A percentile compares a stretch with the other conserved stretches of the same genome.
phyloP scores from a whole-genome alignment of 64 coral and sea anemone species.

The Montipora foliosa region DNA sequence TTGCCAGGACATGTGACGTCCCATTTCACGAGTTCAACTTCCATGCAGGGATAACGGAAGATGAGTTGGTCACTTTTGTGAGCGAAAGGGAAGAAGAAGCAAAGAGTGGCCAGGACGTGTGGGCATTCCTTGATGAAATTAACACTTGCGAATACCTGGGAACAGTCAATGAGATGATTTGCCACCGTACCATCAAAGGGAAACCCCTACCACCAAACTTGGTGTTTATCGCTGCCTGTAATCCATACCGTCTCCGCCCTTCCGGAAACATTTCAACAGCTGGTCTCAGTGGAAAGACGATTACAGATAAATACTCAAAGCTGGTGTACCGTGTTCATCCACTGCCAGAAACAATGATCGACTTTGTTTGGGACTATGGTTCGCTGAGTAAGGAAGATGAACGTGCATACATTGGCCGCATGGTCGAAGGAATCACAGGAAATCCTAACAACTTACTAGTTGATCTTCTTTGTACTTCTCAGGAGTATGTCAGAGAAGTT shows the following conservation, averaged over 20 bases:
- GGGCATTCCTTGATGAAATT: conserved; percentile 91
- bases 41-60: conserved; percentile 73
- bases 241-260: conserved; percentile 83
- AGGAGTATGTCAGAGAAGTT: conserved; percentile 67
- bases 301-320: conserved; percentile 82
- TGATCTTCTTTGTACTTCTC: conserved; percentile 70
- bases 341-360: conserved; percentile 90
- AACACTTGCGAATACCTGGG: conserved; percentile 95
- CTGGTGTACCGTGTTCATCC: conserved; percentile 89
- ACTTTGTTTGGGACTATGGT: conserved; percentile 95
- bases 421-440: conserved; percentile 54
- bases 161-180: conserved; percentile 84
- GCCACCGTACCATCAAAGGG: conserved; percentile 73
- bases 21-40: conserved; percentile 62
- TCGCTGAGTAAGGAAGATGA: conserved; percentile 76
- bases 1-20: conserved; percentile 60
- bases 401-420: conserved; percentile 73
- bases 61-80: conserved; percentile 55
- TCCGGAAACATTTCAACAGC: conserved; percentile 67
- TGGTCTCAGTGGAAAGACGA: conserved; percentile 72
- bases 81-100: conserved; percentile 29
- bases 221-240: conserved; percentile 85
- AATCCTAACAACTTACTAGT: conserved; percentile 37
- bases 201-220: conserved; percentile 60
- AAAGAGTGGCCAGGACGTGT: conserved; percentile 18